A percentile compares a stretch with the other conserved stretches of the same genome.
Conservation (phyloP, 2,113 vertebrate genomes). For the Labeo catla region DNA sequence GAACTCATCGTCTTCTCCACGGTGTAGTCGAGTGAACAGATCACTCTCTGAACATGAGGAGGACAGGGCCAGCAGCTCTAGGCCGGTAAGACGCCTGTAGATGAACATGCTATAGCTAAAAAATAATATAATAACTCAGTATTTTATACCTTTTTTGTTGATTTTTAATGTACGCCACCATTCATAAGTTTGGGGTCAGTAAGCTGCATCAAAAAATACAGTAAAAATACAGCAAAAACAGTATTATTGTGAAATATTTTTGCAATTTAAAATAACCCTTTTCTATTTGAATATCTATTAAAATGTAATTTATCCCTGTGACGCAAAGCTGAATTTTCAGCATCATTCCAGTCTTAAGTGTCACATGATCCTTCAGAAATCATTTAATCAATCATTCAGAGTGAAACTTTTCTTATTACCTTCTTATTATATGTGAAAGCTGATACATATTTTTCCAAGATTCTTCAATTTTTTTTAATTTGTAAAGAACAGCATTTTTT, state of each 20-base stretch:
- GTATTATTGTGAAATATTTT: not conserved
- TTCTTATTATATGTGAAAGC: too few species aligned
- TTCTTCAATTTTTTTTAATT: too few species aligned
- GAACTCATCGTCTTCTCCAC: slow-evolving; percentile 88
- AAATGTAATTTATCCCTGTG: not conserved
- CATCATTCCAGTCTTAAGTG: not conserved
- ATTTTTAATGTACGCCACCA: not conserved
- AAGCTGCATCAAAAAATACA: too few species aligned
- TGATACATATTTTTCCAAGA: too few species aligned
- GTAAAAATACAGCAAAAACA: not conserved
- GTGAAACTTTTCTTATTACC: not conserved
- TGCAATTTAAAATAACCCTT: not conserved
- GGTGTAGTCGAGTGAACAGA: slow-evolving; percentile 73
- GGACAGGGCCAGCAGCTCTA: slow-evolving; percentile 71
- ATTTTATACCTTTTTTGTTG: not conserved
- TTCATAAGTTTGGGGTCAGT: not conserved
- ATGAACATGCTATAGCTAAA: not conserved
- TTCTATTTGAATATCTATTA: not conserved
- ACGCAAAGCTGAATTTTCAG: not conserved
- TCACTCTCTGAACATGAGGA: slow-evolving; percentile 72
- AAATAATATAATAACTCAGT: not conserved
- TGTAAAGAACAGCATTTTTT: not conserved
- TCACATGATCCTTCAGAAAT: not conserved
- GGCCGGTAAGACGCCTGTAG: slow-evolving; percentile 64
- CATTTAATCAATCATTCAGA: not conserved